Conservation (phyloP, 2,113 vertebrate species). For the Ornithorhynchus anatinus region DNA sequence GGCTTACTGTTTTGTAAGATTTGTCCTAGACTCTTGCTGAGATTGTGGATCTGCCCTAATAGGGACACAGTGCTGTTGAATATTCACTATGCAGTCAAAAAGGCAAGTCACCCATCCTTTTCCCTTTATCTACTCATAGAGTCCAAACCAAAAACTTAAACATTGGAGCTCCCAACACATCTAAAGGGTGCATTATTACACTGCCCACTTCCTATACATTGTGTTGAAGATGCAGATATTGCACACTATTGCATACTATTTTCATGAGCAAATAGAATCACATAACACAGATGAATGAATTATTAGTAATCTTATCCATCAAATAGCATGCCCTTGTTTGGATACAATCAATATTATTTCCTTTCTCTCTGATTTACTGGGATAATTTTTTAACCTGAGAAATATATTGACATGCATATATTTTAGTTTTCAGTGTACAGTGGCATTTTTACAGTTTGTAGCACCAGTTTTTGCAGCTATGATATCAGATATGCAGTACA, state of each 20-base stretch:
- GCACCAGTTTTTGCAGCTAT: slow-evolving; percentile 45
- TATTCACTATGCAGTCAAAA: slow-evolving; percentile 91
- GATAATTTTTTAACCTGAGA: slow-evolving; percentile 31
- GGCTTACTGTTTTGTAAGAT: slow-evolving; percentile 60
- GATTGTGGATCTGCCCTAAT: slow-evolving; percentile 58
- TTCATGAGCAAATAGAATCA: slow-evolving; percentile 7
- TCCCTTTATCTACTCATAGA: slow-evolving; percentile 42
- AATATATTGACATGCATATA: slow-evolving; percentile 56
- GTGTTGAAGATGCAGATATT: slow-evolving; percentile 7
- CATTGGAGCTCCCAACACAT: slow-evolving; percentile 28
- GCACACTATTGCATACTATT: slow-evolving; percentile 36
- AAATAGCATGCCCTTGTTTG: slow-evolving; percentile 11
- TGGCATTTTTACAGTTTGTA: slow-evolving; percentile 49
- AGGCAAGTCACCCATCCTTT: slow-evolving; percentile 71
- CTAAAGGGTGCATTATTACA: not conserved
- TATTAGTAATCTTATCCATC: not conserved
- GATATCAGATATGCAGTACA: slow-evolving; percentile 19
- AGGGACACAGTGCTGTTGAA: slow-evolving; percentile 73
- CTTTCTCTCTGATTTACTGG: slow-evolving; percentile 35
- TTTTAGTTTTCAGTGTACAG: slow-evolving; percentile 40
- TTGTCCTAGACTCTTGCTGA: slow-evolving; percentile 56
- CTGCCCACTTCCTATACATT: slow-evolving; percentile 23
- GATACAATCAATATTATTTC: slow-evolving; percentile 35
- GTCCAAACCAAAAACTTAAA: slow-evolving; percentile 55
- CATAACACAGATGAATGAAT: slow-evolving; percentile 11